Percentiles rank a stretch among this genome's conserved stretches.
These are phyloP conservation scores for Cosmia trapezina DNA, from an alignment of 2,888 invertebrate genomes.

Conservation along the genomic window DNA sequence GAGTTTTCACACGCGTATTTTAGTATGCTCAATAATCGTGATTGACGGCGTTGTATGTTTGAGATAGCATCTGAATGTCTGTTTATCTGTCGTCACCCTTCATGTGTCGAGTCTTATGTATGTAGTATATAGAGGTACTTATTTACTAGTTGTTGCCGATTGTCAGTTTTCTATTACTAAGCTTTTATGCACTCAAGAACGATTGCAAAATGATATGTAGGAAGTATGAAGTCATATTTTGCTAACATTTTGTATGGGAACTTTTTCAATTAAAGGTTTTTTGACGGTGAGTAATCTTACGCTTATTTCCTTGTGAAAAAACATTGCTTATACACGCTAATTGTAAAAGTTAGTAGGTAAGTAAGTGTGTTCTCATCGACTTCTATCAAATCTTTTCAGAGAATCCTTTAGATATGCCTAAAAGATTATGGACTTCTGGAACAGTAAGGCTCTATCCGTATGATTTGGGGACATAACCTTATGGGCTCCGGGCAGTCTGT, in stretches of 20 bases:
- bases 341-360: conserved; percentile 6
- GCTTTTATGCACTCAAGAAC: conserved; percentile 42
- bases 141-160: conserved; percentile 16
- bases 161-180: conserved; percentile 42
- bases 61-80: conserved; percentile 75
- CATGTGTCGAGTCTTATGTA: conserved; percentile 55
- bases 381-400: not conserved
- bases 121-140: conserved; percentile 16
- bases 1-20: conserved; percentile 69
- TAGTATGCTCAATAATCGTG: conserved; percentile 68
- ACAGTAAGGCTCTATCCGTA: too few species aligned
- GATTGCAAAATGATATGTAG: conserved; percentile 29
- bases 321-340: not conserved
- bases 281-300: conserved; percentile 3
- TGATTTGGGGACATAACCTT: too few species aligned
- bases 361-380: not conserved
- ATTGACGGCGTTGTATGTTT: conserved; percentile 73
- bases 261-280: conserved; percentile 19
- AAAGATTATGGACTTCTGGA: not conserved
- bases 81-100: conserved; percentile 78
- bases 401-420: not conserved
- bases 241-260: conserved; percentile 13
- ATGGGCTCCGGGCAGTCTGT: not conserved
- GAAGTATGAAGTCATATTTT: conserved; percentile 44
- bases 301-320: conserved; percentile 32